These are phyloP conservation scores for Theonella swinhoei DNA, from an alignment of 37 sponge, comb jelly and placozoan genomes.

Conservation along the genomic window DNA sequence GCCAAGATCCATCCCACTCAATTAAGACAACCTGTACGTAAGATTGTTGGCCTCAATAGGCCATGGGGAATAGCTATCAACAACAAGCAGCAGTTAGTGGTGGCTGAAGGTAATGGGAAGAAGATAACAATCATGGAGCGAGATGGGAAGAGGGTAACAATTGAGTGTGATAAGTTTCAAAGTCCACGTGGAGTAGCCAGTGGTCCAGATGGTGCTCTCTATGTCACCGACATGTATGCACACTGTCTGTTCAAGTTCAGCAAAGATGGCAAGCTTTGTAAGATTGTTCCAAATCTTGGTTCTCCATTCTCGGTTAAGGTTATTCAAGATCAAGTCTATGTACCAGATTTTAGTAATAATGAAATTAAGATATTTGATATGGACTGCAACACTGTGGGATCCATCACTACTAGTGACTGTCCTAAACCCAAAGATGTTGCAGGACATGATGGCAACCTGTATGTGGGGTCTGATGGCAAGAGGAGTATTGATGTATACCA, in stretches of 20 bases:
- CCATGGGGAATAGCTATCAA: slow-evolving; percentile 22
- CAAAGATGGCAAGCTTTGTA: neutral
- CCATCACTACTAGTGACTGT: neutral
- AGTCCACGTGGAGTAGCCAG: slow-evolving; percentile 4
- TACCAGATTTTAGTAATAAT: neutral
- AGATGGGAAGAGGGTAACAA: slow-evolving; percentile 8
- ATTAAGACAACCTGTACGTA: slow-evolving; percentile 14
- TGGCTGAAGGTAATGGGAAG: neutral
- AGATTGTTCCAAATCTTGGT: neutral
- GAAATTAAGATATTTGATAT: neutral
- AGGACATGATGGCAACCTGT: neutral
- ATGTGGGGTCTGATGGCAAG: neutral
- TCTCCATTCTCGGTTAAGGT: neutral
- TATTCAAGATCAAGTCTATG: neutral
- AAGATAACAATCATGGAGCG: neutral
- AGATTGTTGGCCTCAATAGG: neutral
- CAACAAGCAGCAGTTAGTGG: slow-evolving; percentile 1
- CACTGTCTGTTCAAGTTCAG: neutral
- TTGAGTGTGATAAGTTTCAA: neutral
- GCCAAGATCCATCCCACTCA: slow-evolving; percentile 28
- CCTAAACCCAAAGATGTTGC: neutral
- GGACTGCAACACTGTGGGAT: neutral
- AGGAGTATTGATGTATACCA: neutral
- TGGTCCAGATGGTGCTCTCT: slow-evolving; percentile 12
- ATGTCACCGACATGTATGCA: neutral